Conservation (phyloP, 2,113 vertebrate species). For the Cryptomyrus ogoouensis region DNA sequence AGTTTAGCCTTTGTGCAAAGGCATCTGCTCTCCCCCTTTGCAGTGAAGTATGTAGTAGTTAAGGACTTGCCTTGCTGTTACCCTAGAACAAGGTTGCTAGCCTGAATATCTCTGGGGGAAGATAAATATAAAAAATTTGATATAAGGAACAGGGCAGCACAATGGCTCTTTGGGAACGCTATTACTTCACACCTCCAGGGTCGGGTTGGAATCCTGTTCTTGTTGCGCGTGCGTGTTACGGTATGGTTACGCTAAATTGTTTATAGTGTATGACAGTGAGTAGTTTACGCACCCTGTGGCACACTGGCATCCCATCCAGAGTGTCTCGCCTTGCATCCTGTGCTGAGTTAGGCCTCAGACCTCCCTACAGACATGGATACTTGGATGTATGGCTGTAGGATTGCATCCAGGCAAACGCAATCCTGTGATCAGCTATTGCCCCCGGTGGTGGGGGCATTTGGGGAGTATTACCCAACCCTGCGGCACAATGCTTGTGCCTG, state of each 20-base stretch:
- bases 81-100: neutral
- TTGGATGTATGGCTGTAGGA: neutral
- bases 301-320: neutral
- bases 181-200: neutral
- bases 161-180: neutral
- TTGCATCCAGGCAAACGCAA: neutral
- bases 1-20: neutral
- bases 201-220: neutral
- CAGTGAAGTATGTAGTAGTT: neutral
- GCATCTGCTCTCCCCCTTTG: neutral
- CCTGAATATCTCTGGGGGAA: neutral
- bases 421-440: neutral
- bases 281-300: neutral
- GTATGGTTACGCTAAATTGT: neutral
- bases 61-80: neutral
- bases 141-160: neutral
- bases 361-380: neutral
- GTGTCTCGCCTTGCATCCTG: neutral
- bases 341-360: neutral
- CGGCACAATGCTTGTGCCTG: neutral
- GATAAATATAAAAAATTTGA: neutral
- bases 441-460: neutral
- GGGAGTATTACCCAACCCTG: neutral
- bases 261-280: neutral
- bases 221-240: neutral